Evolutionary conservation across 1,140 invertebrate species (phyloP).

Genomic region (Drosophila pandora): DNA sequence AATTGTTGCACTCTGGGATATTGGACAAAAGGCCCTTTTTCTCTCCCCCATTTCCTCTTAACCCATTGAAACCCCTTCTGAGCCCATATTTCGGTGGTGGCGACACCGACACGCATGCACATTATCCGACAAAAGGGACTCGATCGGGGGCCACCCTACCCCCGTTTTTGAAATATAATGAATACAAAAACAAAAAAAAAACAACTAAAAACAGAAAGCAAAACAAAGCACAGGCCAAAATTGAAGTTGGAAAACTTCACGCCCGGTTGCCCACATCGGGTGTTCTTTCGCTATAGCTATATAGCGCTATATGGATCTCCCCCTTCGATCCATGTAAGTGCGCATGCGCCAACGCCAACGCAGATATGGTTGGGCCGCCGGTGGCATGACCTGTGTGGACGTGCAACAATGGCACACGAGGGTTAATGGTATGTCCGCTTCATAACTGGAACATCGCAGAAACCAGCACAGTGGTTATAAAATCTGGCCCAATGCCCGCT

Average conservation of each 20-base stretch:
- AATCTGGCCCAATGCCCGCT: constrained; percentile 24
- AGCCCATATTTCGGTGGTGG: constrained; percentile 55
- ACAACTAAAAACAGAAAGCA: constrained; percentile 4
- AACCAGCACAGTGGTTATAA: constrained; percentile 4
- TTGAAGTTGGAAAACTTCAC: constrained; percentile 76
- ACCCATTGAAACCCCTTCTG: background rate
- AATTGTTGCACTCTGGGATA: constrained; percentile 62
- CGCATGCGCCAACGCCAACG: constrained; percentile 59
- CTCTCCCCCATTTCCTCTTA: background rate
- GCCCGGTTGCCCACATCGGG: constrained; percentile 66
- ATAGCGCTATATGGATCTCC: background rate
- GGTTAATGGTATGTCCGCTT: constrained; percentile 41
- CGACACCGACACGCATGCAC: constrained; percentile 77
- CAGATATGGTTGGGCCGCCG: constrained; percentile 9
- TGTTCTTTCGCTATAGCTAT: constrained; percentile 40
- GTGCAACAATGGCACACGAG: constrained; percentile 41
- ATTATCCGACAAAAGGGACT: constrained; percentile 52
- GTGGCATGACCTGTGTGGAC: constrained; percentile 42
- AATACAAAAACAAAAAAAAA: background rate
- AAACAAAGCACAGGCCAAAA: constrained; percentile 66
- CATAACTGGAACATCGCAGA: constrained; percentile 14
- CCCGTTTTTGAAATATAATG: background rate
- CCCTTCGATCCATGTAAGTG: constrained; percentile 59
- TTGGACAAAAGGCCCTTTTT: constrained; percentile 40
- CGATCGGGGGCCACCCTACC: constrained; percentile 1